Evolutionary conservation across 2,113 vertebrate species (phyloP).

Genomic region (Scartelaos histophorus): DNA sequence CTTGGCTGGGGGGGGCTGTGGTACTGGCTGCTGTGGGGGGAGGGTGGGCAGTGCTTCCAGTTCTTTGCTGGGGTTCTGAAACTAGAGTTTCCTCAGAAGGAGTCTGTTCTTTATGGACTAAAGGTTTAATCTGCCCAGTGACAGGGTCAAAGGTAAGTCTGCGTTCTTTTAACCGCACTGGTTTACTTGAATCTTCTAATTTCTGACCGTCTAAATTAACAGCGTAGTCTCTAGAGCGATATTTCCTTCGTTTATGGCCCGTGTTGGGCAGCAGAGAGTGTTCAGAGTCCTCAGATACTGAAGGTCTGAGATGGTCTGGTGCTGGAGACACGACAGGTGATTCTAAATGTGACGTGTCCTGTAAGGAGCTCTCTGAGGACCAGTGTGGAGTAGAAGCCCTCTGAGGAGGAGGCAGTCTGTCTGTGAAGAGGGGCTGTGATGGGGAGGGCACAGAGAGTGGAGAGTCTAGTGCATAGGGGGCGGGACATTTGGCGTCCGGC

Average conservation of each 20-base stretch:
- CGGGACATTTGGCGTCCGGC: constrained; percentile 86
- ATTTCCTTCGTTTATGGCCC: constrained; percentile 90
- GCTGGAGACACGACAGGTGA: constrained; percentile 68
- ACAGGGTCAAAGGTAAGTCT: constrained; percentile 96
- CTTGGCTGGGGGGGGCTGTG: constrained; percentile 51
- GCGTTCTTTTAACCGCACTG: constrained; percentile 97
- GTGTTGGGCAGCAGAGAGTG: constrained; percentile 75
- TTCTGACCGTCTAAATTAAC: constrained; percentile 90
- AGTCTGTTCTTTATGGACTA: constrained; percentile 91
- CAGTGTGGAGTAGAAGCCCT: constrained; percentile 74
- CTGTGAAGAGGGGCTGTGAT: constrained; percentile 71
- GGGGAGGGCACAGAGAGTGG: constrained; percentile 82
- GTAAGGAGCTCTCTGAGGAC: constrained; percentile 75
- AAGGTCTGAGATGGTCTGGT: constrained; percentile 69
- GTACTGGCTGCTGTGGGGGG: constrained; percentile 32
- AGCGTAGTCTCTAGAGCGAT: constrained; percentile 88
- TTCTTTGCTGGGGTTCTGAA: constrained; percentile 80
- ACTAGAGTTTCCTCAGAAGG: constrained; percentile 76
- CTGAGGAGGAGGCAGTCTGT: constrained; percentile 77
- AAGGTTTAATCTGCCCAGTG: constrained; percentile 96
- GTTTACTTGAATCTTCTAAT: constrained; percentile 88
- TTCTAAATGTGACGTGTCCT: constrained; percentile 71
- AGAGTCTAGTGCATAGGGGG: constrained; percentile 80
- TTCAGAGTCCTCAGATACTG: constrained; percentile 80
- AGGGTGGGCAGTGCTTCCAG: constrained; percentile 82